Evolutionary conservation across 2,113 vertebrate species (phyloP), one percentile per base, ranked within the genome.

Genomic region (Benthochromis sp.): DNA sequence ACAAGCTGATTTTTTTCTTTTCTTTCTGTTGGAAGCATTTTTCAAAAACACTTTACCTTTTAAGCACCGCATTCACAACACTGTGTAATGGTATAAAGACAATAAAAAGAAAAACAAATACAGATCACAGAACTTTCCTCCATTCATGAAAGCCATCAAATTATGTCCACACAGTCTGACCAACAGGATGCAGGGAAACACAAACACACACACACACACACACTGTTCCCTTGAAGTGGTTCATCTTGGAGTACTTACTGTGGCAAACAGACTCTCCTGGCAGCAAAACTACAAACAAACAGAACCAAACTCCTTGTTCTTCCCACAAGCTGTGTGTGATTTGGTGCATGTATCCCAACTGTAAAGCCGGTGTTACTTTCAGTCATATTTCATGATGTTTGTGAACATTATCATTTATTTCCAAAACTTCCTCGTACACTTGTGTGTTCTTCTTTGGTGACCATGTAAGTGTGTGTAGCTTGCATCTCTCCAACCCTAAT

Each of bases 191-290:
- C 24, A 43, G 36, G 2, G 7, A 57, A 50, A 71, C n/a, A 21
- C 36, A 69, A 7, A 43, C 59, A 78, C 34, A 80, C 5, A 11
- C n/a, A 54, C 21, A 57, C 24, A 61, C 54, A 84, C 50, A 38
- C 34, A 13, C 9, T 19, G 71, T 81, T 86, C 17, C 71, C 80
- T 83, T 84, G 83, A 83, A 55, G 86, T 85, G 71, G 59, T 69
- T 92, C 87, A 90, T 88, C 86, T 92, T 91, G 89, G 40, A 93
- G 86, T 38, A 59, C 66, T 93, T 85, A 86, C 45, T 90, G 85
- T 17, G 40, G 85, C 78, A 85, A 73, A 87, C 63, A 47, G 69
- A 84, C 71, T 86, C 61, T 90, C 82, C 90, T 92, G 90, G 82
- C 43, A 76, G 89, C 87, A 54, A 73, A 84, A 81, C 55, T 85